A percentile compares a stretch with the other conserved stretches of the same genome.
Conservation (phyloP, 2,797 vertebrate genomes). For the Aphelocoma californica region DNA sequence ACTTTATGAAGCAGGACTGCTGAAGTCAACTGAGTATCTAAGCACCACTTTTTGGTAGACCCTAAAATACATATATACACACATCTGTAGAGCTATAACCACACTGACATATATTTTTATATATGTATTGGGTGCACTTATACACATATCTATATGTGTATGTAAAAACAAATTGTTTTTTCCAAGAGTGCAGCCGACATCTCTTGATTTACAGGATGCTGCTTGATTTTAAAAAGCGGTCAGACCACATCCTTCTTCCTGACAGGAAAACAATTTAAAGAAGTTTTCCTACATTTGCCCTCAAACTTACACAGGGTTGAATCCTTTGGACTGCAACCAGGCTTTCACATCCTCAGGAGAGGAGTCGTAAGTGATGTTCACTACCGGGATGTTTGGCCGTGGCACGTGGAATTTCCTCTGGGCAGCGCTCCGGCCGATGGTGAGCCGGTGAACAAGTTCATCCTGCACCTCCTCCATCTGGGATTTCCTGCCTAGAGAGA, state of each 20-base stretch:
- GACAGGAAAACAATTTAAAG: neutral
- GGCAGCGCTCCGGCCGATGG: conserved; percentile 86
- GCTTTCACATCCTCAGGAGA: conserved; percentile 82
- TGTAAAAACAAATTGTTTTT: neutral
- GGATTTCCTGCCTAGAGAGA: conserved; percentile 86
- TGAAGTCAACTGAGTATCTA: neutral
- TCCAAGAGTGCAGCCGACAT: neutral
- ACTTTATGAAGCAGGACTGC: neutral
- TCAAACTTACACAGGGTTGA: conserved; percentile 88
- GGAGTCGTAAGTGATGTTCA: conserved; percentile 89
- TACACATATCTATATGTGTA: too few species aligned
- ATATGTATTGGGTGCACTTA: neutral
- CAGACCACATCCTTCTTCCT: neutral
- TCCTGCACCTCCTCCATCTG: conserved; percentile 99
- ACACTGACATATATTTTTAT: neutral
- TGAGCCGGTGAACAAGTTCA: conserved; percentile 90
- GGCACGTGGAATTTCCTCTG: conserved; percentile 88
- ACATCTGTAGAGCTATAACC: neutral
- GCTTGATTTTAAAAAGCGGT: neutral
- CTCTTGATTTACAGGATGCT: neutral
- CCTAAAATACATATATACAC: neutral
- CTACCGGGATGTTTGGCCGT: conserved; percentile 68
- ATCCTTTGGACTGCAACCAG: conserved; percentile 92
- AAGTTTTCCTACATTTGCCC: neutral
- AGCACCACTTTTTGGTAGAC: neutral